phyloP scores from a whole-genome alignment of 2,113 vertebrate genomes.

The Apteryx owenii region DNA sequence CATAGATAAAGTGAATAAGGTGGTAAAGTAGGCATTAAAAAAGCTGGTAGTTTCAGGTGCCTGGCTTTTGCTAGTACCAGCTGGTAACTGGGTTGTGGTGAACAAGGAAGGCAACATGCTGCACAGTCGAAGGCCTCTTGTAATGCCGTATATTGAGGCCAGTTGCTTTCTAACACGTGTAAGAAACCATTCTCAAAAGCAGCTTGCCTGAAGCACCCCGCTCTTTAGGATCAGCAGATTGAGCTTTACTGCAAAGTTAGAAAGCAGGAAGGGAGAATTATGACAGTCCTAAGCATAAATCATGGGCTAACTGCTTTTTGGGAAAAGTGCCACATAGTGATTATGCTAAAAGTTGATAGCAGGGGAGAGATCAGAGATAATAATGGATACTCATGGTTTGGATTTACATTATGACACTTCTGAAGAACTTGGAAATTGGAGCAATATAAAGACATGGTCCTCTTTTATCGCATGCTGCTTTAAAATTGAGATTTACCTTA shows the following conservation, averaged over 20 bases:
- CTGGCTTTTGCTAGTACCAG: neutral
- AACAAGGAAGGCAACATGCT: neutral
- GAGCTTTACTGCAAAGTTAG: neutral
- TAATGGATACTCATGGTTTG: neutral
- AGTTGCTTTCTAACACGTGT: neutral
- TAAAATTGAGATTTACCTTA: neutral
- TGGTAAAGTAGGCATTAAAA: neutral
- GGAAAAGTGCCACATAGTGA: neutral
- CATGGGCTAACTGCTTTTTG: neutral
- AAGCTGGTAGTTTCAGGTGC: neutral
- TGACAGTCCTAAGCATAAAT: neutral
- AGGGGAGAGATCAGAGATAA: neutral
- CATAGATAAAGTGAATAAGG: neutral
- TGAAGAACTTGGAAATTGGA: neutral
- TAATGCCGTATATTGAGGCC: neutral
- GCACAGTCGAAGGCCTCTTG: neutral
- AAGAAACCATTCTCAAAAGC: neutral
- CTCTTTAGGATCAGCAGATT: neutral
- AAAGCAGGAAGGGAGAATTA: neutral
- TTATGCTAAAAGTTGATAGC: neutral
- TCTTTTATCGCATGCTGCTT: accelerated
- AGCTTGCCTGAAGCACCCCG: neutral
- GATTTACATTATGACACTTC: neutral
- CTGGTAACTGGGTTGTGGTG: neutral
- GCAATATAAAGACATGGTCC: accelerated